These are phyloP conservation scores for Pseudococcus viburni DNA, from an alignment of 2,888 invertebrate genomes.

Conservation along the genomic window DNA sequence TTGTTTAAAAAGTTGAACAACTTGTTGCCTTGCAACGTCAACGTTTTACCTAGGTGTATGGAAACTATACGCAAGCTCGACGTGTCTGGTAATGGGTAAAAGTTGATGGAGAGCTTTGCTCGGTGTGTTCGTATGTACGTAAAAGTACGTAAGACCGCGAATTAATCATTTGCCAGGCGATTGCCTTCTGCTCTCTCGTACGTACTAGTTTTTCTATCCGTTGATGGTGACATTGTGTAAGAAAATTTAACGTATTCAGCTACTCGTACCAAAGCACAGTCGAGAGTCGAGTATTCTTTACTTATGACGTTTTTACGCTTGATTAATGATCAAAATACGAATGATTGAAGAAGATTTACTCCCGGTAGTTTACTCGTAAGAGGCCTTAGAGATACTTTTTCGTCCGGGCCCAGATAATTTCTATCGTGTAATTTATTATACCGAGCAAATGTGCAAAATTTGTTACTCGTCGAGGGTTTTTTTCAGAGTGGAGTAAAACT, in stretches of 20 bases:
- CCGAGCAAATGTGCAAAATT: not conserved
- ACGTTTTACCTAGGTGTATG: not conserved
- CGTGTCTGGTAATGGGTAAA: not conserved
- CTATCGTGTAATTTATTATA: not conserved
- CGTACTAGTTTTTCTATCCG: not conserved
- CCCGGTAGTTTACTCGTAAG: not conserved
- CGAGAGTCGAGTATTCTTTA: conserved; percentile 24
- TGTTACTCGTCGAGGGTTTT: not conserved
- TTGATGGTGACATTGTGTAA: conserved; percentile 50
- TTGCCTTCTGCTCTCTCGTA: not conserved
- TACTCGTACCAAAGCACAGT: too few relatives aligned
- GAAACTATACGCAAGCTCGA: not conserved
- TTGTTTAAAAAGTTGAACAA: conserved; percentile 34
- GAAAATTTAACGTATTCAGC: conserved; percentile 8
- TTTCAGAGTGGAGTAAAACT: not conserved
- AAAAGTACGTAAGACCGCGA: not conserved
- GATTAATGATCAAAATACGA: conserved; percentile 48
- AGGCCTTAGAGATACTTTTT: not conserved
- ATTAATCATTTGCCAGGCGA: conserved; percentile 35
- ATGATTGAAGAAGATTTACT: conserved; percentile 47
- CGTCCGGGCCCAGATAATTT: not conserved
- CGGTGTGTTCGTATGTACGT: not conserved
- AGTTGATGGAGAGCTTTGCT: conserved; percentile 13
- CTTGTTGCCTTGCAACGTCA: not conserved
- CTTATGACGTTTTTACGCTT: conserved; percentile 41